phyloP scores from a whole-genome alignment of 2,888 invertebrate genomes.

The Lycophotia porphyrea region DNA sequence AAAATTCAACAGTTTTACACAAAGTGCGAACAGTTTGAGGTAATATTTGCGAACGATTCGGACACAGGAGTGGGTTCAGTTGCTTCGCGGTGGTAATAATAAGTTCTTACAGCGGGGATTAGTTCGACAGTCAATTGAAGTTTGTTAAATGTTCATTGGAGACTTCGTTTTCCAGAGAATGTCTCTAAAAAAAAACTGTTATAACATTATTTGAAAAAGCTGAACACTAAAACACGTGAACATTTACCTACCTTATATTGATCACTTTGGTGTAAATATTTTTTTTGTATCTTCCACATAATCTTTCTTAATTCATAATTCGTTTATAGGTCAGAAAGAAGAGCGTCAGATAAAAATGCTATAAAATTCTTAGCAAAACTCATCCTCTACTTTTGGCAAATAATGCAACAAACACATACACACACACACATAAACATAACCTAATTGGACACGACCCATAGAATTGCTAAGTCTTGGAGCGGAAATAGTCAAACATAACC shows the following conservation, averaged over 20 bases:
- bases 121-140: neutral
- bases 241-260: too few species aligned
- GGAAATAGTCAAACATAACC: slow-evolving; percentile 51
- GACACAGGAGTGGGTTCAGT: neutral
- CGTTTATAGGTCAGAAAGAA: neutral
- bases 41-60: slow-evolving; percentile 52
- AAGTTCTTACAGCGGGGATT: slow-evolving; percentile 20
- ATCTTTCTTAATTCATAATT: neutral
- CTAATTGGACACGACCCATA: neutral
- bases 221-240: neutral
- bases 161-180: neutral
- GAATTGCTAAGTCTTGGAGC: slow-evolving; percentile 32
- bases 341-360: neutral
- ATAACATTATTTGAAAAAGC: neutral
- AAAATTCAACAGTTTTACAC: slow-evolving; percentile 60
- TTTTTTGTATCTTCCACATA: too few species aligned
- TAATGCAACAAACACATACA: neutral
- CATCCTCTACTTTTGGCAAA: neutral
- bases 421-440: slow-evolving; percentile 13
- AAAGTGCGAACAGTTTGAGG: slow-evolving; percentile 41
- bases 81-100: slow-evolving; percentile 10
- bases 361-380: neutral
- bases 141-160: neutral
- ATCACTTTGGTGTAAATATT: too few species aligned
- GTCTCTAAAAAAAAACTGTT: too few species aligned